These are phyloP conservation scores for Chionoecetes opilio DNA, from an alignment of 1,140 invertebrate genomes.

Conservation along the genomic window DNA sequence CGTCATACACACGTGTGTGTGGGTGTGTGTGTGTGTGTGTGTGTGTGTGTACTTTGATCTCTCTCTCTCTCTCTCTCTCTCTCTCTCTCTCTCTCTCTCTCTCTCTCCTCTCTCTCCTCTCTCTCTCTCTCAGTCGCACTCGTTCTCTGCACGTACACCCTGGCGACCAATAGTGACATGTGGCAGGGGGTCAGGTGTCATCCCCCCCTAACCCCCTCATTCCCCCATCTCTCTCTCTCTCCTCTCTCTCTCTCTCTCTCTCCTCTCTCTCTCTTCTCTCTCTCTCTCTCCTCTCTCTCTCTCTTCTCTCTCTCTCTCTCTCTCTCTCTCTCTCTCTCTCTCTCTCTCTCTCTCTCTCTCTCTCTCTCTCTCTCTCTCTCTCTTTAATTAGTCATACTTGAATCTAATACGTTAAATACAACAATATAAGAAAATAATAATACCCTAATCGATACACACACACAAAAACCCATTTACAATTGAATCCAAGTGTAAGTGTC, in stretches of 20 bases:
- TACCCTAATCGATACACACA: too few relatives aligned
- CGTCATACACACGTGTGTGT: not conserved
- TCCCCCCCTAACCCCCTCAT: not conserved
- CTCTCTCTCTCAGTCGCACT: not conserved
- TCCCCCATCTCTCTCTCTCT: too few relatives aligned
- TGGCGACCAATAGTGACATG: not conserved
- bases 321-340: slow-evolving; percentile 27
- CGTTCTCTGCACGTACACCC: not conserved
- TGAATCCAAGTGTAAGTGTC: not conserved
- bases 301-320: not conserved
- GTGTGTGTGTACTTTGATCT: slow-evolving; percentile 6
- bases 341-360: not conserved
- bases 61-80: too few relatives aligned
- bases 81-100: too few relatives aligned
- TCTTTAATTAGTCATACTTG: not conserved
- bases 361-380: slow-evolving; percentile 27
- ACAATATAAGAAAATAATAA: not conserved
- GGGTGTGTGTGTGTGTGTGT: slow-evolving; percentile 50
- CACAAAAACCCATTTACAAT: too few relatives aligned
- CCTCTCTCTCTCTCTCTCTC: too few relatives aligned
- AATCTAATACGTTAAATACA: not conserved
- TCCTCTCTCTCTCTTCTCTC: too few relatives aligned
- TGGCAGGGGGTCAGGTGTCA: not conserved
- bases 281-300: slow-evolving; percentile 14
- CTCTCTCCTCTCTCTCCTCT: too few relatives aligned